Evolutionary conservation across 2,888 invertebrate genomes (phyloP).

Genomic region (Orchestes rusci): DNA sequence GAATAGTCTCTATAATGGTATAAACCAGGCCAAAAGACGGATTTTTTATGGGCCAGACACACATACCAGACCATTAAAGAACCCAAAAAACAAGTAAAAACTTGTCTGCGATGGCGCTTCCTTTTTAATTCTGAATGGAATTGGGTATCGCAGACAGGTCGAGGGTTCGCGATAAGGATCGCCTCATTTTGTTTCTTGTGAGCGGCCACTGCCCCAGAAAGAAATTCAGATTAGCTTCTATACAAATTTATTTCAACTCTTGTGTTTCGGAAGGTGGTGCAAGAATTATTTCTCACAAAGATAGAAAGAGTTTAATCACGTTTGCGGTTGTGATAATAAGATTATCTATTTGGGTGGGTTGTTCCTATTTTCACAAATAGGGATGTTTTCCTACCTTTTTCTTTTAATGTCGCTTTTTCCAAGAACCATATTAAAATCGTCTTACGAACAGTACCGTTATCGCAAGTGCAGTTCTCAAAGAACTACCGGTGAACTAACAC

Average conservation of each 20-base stretch:
- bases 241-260: too few relatives aligned
- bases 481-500: background rate
- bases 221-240: slow-evolving; percentile 21
- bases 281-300: slow-evolving; percentile 14
- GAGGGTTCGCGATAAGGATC: slow-evolving; percentile 17
- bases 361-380: too few relatives aligned
- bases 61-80: slow-evolving; percentile 13
- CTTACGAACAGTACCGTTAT: too few relatives aligned
- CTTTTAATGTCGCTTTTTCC: too few relatives aligned
- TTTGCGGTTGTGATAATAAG: too few relatives aligned
- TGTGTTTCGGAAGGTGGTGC: too few relatives aligned
- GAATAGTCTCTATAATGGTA: too few relatives aligned
- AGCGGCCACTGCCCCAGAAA: slow-evolving; percentile 15
- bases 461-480: background rate
- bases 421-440: too few relatives aligned
- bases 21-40: slow-evolving; percentile 5
- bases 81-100: slow-evolving; percentile 11
- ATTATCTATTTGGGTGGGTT: too few relatives aligned
- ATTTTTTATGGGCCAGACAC: slow-evolving; percentile 11
- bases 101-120: slow-evolving; percentile 14
- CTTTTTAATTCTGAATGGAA: slow-evolving; percentile 14
- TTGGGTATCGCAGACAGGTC: slow-evolving; percentile 10
- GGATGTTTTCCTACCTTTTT: too few relatives aligned
- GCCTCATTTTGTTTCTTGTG: slow-evolving; percentile 15
- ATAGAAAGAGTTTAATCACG: background rate